Evolutionary conservation across 2,113 vertebrate species (phyloP), one percentile per base, ranked within the genome.

Genomic region (Prietella phreatophila): DNA sequence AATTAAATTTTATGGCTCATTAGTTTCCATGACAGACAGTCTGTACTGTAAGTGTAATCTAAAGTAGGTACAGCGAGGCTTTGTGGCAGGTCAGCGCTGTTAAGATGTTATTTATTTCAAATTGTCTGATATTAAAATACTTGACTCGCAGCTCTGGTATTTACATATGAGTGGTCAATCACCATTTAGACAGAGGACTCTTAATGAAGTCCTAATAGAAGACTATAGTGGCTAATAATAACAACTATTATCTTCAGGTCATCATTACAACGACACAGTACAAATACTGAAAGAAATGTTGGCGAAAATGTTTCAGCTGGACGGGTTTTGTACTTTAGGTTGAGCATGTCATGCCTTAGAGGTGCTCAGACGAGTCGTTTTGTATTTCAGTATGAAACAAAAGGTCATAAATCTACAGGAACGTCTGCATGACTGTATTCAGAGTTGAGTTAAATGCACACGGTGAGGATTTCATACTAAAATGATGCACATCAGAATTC

Each of bases 1-100:
- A 98, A 98, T 99, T 96, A 98, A 97, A 98, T 98, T 97, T 98
- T 97, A 97, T 94, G 96, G 96, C 96, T 97, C 97, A 97, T 99
- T 99, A 98, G 95, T 96, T 96, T 95, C 93, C 88, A 93, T 96
- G 93, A 93, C 93, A 94, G 95, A 96, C 96, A 95, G 94, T 95
- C 95, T 95, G 96, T 96, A 97, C 95, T 95, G 96, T 96, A 97
- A 97, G 33, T 96, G 96, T 96, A 97, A 97, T 96, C 96, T 96
- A 96, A 96, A 97, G 95, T 94, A 95, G 96, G 96, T 95, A 94
- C 95, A 95, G 95, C 94, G 94, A 95, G 94, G 95, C 95, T 96
- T 95, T 96, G 96, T 95, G 95, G 95, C 92, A 95, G 95, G 94
- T 94, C 93, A 94, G 94, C 93, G 94, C 94, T 94, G 96, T 96